Evolutionary conservation across 2,888 invertebrate genomes (phyloP).

Genomic region (Dasysyrphus tricinctus): DNA sequence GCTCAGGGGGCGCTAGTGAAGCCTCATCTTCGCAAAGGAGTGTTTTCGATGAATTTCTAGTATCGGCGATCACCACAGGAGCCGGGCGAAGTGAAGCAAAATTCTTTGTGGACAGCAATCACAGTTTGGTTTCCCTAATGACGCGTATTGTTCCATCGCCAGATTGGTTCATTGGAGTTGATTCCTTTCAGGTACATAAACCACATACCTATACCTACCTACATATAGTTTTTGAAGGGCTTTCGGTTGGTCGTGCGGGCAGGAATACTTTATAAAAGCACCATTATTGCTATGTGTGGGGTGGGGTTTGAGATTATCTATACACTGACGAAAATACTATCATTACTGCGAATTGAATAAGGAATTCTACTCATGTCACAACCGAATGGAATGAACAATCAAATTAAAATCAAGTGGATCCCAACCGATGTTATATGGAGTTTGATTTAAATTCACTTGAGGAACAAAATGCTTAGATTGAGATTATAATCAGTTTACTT

Average conservation of each 20-base stretch:
- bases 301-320: constrained; percentile 42
- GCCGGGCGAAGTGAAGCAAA: constrained; percentile 91
- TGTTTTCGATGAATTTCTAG: constrained; percentile 92
- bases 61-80: constrained; percentile 90
- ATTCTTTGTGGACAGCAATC: constrained; percentile 95
- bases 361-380: constrained; percentile 22
- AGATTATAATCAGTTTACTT: constrained; percentile 67
- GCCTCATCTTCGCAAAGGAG: constrained; percentile 85
- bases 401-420: constrained; percentile 76
- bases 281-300: constrained; percentile 33
- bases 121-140: constrained; percentile 95
- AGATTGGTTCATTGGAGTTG: constrained; percentile 97
- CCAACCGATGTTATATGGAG: constrained; percentile 67
- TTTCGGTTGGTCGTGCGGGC: background rate
- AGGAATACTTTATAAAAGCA: constrained; percentile 13
- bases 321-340: constrained; percentile 29
- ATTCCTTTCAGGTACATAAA: constrained; percentile 87
- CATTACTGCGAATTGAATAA: constrained; percentile 2
- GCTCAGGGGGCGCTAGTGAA: constrained; percentile 22
- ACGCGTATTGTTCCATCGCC: constrained; percentile 96
- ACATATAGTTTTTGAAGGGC: constrained; percentile 1
- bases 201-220: background rate
- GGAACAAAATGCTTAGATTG: constrained; percentile 38
- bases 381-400: constrained; percentile 70
- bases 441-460: constrained; percentile 67